phyloP scores from a whole-genome alignment of 2,113 vertebrate species.

The Taxidea taxus region DNA sequence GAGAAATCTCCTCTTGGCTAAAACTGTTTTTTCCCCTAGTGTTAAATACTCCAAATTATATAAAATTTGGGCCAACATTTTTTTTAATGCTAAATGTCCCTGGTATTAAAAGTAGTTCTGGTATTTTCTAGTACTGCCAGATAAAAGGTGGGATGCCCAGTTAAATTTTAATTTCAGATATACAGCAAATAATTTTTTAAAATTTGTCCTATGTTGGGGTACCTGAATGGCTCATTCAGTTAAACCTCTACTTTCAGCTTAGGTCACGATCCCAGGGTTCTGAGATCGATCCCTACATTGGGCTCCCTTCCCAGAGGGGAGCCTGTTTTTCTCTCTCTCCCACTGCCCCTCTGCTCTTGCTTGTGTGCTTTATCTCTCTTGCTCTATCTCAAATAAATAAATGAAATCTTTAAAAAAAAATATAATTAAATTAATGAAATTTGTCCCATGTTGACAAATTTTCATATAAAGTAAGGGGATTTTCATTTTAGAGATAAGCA shows the following conservation, averaged over 20 bases:
- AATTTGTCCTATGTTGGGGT: too few relatives aligned
- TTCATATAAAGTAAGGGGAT: conserved; percentile 29
- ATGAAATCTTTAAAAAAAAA: too few relatives aligned
- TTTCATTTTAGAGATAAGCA: conserved; percentile 68
- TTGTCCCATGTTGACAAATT: background rate
- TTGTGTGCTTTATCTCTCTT: too few relatives aligned
- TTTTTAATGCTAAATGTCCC: background rate
- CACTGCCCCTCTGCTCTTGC: too few relatives aligned
- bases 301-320: too few relatives aligned
- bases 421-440: background rate
- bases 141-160: background rate
- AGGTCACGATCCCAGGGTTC: too few relatives aligned
- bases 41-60: background rate
- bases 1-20: background rate
- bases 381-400: too few relatives aligned
- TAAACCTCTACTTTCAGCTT: too few relatives aligned
- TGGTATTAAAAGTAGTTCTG: conserved; percentile 32
- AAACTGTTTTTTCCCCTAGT: background rate
- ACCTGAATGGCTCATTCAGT: too few relatives aligned
- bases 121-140: background rate
- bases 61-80: background rate
- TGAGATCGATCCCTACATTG: too few relatives aligned
- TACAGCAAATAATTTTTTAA: background rate
- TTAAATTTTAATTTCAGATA: background rate
- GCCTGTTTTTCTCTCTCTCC: too few relatives aligned